Evolutionary conservation across 2,888 invertebrate genomes (phyloP).

Genomic region (Oithona nana): DNA sequence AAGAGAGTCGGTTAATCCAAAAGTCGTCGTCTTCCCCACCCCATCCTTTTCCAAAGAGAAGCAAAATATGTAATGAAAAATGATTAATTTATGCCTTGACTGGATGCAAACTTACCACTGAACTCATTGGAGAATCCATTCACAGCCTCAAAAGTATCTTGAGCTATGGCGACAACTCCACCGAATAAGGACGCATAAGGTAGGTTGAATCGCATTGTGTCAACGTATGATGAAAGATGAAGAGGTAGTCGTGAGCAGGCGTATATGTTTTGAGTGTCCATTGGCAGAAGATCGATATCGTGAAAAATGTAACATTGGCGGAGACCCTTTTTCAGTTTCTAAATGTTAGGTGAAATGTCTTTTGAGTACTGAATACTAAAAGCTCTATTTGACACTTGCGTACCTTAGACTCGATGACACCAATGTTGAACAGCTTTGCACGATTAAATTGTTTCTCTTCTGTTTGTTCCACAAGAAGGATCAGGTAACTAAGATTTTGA

Average conservation of each 20-base stretch:
- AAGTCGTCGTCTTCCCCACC: slow-evolving; percentile 13
- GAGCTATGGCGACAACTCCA: neutral
- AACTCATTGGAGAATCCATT: slow-evolving; percentile 14
- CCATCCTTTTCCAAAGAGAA: neutral
- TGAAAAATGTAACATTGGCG: slow-evolving; percentile 12
- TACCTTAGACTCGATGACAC: neutral
- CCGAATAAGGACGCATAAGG: slow-evolving; percentile 7
- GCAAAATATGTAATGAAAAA: neutral
- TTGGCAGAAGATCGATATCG: slow-evolving; percentile 9
- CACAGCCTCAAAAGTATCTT: slow-evolving; percentile 4
- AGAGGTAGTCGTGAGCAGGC: slow-evolving; percentile 4
- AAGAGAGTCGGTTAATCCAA: neutral
- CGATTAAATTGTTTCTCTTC: neutral
- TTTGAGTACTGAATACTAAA: no score
- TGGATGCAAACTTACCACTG: neutral
- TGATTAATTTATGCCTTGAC: neutral
- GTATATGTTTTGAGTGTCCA: slow-evolving; percentile 6
- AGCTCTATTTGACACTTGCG: no score
- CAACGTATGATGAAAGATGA: slow-evolving; percentile 1
- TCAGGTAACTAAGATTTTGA: slow-evolving; percentile 2
- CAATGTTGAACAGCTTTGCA: slow-evolving; percentile 8
- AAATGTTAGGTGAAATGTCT: neutral
- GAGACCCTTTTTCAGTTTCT: neutral
- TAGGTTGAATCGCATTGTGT: slow-evolving; percentile 8
- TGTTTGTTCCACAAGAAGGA: slow-evolving; percentile 1